These are phyloP conservation scores for Tigriopus japonicus DNA, from an alignment of 1,140 invertebrate species.

Conservation along the genomic window DNA sequence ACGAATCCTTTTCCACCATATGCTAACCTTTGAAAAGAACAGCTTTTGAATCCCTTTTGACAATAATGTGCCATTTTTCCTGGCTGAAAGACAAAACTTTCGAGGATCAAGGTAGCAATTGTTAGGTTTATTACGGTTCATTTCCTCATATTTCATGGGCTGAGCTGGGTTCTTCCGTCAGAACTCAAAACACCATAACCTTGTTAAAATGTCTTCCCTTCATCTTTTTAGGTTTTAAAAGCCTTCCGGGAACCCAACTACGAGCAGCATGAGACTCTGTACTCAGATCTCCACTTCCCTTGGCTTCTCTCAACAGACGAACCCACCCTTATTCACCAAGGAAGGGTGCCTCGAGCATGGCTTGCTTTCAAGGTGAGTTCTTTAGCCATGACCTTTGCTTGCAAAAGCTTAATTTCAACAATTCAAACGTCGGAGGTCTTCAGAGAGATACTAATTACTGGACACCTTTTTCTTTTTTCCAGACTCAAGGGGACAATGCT, in stretches of 20 bases:
- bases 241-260: background rate
- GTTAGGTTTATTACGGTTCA: too few relatives aligned
- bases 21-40: too few relatives aligned
- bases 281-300: background rate
- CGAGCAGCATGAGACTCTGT: background rate
- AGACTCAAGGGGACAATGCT: background rate
- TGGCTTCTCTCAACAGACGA: background rate
- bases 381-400: background rate
- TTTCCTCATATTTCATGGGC: too few relatives aligned
- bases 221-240: background rate
- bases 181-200: too few relatives aligned
- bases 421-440: background rate
- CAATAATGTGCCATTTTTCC: too few relatives aligned
- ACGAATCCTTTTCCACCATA: too few relatives aligned
- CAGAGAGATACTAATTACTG: background rate
- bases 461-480: background rate
- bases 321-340: background rate
- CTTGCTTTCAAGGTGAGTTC: background rate
- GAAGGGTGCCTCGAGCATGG: background rate
- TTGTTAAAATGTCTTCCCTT: background rate
- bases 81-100: too few relatives aligned
- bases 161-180: too few relatives aligned
- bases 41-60: too few relatives aligned
- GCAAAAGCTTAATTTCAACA: background rate
- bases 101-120: too few relatives aligned